A percentile compares a stretch with the other conserved stretches of the same genome.
Evolutionary conservation across 2,113 vertebrate genomes (phyloP).

Genomic region (Brachirus orientalis): DNA sequence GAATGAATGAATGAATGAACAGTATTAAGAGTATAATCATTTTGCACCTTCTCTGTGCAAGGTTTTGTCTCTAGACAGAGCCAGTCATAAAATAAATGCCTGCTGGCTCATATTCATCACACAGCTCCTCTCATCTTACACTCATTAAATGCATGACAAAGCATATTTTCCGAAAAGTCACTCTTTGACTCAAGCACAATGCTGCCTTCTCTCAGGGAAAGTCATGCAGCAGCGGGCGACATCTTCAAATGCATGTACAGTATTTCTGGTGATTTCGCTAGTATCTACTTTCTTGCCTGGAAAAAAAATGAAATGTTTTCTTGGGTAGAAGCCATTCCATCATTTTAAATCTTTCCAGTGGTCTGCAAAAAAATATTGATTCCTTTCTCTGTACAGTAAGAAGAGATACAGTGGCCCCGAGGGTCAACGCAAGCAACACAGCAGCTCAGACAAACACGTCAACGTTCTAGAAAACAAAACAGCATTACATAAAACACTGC

Average conservation of each 20-base stretch:
- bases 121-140: background rate
- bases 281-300: conserved; percentile 1
- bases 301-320: background rate
- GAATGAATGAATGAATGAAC: no score
- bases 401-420: background rate
- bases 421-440: no score
- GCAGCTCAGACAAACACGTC: no score
- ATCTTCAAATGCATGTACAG: background rate
- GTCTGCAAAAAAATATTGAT: background rate
- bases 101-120: background rate
- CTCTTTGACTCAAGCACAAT: background rate
- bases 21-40: no score
- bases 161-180: background rate
- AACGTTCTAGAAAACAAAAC: no score
- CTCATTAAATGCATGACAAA: background rate
- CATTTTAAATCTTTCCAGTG: background rate
- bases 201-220: background rate
- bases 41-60: no score
- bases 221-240: background rate
- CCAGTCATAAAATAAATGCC: background rate
- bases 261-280: conserved; percentile 1
- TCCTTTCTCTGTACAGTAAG: background rate
- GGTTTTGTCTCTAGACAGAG: background rate
- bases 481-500: no score
- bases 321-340: background rate